Percentiles rank a stretch among this genome's conserved stretches.
Conservation (phyloP, 1,140 invertebrate genomes). For the Rhagoletis pomonella region DNA sequence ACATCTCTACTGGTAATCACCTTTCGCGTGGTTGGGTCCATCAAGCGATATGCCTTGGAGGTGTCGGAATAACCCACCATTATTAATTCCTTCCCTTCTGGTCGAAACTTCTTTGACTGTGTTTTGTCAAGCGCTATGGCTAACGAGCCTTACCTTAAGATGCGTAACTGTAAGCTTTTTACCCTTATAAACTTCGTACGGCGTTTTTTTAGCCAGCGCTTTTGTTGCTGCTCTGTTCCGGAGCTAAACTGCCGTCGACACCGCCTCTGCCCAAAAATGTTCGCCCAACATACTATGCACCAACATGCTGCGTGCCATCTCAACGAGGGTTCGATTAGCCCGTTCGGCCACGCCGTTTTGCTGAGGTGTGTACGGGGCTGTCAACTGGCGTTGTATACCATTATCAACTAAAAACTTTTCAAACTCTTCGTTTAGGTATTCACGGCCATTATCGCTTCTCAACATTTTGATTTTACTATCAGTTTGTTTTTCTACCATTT, state of each 20-base stretch:
- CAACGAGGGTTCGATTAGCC: conserved; percentile 65
- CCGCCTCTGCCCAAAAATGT: conserved; percentile 68
- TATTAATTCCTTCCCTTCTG: too few species aligned
- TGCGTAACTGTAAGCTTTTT: neutral
- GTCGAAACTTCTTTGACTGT: too few species aligned
- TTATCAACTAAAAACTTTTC: conserved; percentile 47
- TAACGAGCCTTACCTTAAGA: neutral
- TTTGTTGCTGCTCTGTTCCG: conserved; percentile 62
- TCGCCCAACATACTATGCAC: conserved; percentile 66
- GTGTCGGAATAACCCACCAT: conserved; percentile 42
- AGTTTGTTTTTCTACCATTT: conserved; percentile 61
- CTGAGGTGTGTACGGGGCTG: conserved; percentile 65
- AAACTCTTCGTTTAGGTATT: conserved; percentile 56
- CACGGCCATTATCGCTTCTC: conserved; percentile 56
- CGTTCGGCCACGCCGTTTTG: conserved; percentile 70
- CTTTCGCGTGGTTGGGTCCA: neutral
- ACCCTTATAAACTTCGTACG: conserved; percentile 60
- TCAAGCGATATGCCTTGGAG: conserved; percentile 39
- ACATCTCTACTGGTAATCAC: neutral
- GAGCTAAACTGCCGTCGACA: conserved; percentile 62
- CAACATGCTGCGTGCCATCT: conserved; percentile 69
- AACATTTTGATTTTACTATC: conserved; percentile 59
- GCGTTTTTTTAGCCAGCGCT: conserved; percentile 60
- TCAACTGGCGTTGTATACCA: conserved; percentile 63
- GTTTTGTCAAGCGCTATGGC: too few species aligned